These are phyloP conservation scores for Nansenia antarctica DNA, from an alignment of 2,113 vertebrate species.

Conservation along the genomic window DNA sequence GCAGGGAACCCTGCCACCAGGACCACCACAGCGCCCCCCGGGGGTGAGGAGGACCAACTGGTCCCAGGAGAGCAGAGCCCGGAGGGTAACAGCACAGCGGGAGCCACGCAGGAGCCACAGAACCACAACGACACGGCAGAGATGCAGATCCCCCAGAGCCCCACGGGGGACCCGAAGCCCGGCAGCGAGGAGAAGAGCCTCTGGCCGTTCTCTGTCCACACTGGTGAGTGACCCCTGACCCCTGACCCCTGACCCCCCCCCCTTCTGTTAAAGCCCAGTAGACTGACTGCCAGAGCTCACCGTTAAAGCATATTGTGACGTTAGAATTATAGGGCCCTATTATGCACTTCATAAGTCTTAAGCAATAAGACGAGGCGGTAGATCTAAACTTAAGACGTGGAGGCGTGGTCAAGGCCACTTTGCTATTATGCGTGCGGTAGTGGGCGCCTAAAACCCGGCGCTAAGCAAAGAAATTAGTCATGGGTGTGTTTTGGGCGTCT, in stretches of 20 bases:
- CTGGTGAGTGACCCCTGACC: slow-evolving; percentile 84
- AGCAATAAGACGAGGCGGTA: not conserved
- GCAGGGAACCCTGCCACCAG: slow-evolving; percentile 57
- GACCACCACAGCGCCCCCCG: slow-evolving; percentile 57
- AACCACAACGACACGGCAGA: slow-evolving; percentile 72
- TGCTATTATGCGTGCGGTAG: too few species aligned
- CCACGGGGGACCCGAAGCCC: slow-evolving; percentile 64
- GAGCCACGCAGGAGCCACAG: slow-evolving; percentile 78
- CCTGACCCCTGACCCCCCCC: not conserved
- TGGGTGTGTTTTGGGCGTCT: too few species aligned
- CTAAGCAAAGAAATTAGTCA: too few species aligned
- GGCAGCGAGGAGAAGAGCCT: slow-evolving; percentile 42
- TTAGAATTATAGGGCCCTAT: too few species aligned
- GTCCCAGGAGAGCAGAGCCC: slow-evolving; percentile 32
- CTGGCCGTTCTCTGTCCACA: slow-evolving; percentile 89
- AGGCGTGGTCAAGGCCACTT: too few species aligned
- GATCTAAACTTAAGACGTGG: too few species aligned
- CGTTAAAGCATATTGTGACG: too few species aligned
- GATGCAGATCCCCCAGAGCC: slow-evolving; percentile 77
- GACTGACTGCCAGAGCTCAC: too few species aligned
- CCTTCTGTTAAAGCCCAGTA: too few species aligned
- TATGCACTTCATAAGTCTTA: not conserved
- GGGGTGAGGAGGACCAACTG: slow-evolving; percentile 33
- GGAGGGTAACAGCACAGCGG: slow-evolving; percentile 48
- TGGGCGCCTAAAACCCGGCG: too few species aligned